Percentiles rank a stretch among this genome's conserved stretches.
These are phyloP conservation scores for Oryzias javanicus DNA, from an alignment of 2,113 vertebrate species.

Conservation along the genomic window DNA sequence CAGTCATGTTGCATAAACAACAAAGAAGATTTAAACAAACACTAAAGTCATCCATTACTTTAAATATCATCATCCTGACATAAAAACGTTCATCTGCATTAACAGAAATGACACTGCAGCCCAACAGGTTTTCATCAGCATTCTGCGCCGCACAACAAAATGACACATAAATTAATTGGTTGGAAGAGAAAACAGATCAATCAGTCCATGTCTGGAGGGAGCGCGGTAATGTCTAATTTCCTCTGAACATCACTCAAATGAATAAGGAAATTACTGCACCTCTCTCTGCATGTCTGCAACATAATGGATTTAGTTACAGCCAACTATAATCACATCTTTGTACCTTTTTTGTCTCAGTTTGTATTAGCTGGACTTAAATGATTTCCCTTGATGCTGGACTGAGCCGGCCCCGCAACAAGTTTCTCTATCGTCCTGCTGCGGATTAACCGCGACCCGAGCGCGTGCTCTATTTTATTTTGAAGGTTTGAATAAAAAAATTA, in stretches of 20 bases:
- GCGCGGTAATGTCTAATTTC: slow-evolving; percentile 63
- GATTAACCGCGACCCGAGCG: slow-evolving; percentile 24
- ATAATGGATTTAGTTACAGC: slow-evolving; percentile 42
- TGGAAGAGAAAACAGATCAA: slow-evolving; percentile 55
- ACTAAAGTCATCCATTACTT: not conserved
- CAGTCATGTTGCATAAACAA: too few species aligned
- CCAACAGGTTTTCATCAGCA: slow-evolving; percentile 33
- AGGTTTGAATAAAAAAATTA: too few species aligned
- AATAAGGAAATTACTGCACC: slow-evolving; percentile 38
- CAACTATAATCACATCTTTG: slow-evolving; percentile 50
- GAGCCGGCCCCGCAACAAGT: slow-evolving; percentile 28
- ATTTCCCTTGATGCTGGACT: slow-evolving; percentile 46
- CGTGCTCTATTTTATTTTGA: not conserved
- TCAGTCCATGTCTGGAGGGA: slow-evolving; percentile 42
- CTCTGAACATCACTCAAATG: slow-evolving; percentile 53
- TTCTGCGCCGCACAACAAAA: slow-evolving; percentile 32
- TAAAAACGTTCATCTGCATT: slow-evolving; percentile 20
- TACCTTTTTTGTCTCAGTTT: slow-evolving; percentile 38
- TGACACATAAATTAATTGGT: slow-evolving; percentile 58
- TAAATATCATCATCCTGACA: not conserved
- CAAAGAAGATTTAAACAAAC: too few species aligned
- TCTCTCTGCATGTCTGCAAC: slow-evolving; percentile 33
- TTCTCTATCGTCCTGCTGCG: slow-evolving; percentile 24
- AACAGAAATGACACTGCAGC: slow-evolving; percentile 15
- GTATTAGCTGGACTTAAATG: slow-evolving; percentile 44